Evolutionary conservation across 2,113 vertebrate species (phyloP).

Genomic region (Macheiramphus alcinus): DNA sequence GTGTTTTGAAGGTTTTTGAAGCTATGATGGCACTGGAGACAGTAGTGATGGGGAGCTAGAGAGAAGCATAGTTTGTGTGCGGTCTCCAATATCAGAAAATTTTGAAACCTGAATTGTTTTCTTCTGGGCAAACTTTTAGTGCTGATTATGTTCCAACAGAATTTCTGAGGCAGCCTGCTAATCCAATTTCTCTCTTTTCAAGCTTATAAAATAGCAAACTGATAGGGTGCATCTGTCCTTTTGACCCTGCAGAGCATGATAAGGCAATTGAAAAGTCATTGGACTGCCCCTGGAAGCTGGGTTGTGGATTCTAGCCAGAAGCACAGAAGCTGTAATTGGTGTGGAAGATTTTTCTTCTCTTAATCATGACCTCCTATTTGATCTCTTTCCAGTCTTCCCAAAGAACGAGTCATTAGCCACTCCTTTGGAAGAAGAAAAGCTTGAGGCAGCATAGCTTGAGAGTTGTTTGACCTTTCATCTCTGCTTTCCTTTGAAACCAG

Average conservation of each 20-base stretch:
- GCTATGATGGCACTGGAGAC: background rate
- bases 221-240: background rate
- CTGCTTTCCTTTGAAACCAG: background rate
- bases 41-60: background rate
- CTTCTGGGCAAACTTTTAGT: background rate
- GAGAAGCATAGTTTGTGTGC: background rate
- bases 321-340: background rate
- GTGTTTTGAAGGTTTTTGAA: background rate
- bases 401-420: constrained; percentile 18
- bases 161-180: background rate
- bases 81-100: background rate
- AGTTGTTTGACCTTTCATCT: background rate
- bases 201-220: background rate
- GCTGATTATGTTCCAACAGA: background rate
- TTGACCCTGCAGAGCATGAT: background rate
- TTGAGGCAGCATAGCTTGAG: background rate
- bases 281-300: background rate
- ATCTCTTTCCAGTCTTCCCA: constrained; percentile 12
- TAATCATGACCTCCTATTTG: background rate
- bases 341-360: background rate
- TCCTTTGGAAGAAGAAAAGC: constrained; percentile 9
- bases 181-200: background rate
- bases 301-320: background rate
- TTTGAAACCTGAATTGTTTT: background rate
- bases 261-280: background rate